Evolutionary conservation across 2,797 vertebrate genomes (phyloP).

Genomic region (Ctenosaura bakeri): DNA sequence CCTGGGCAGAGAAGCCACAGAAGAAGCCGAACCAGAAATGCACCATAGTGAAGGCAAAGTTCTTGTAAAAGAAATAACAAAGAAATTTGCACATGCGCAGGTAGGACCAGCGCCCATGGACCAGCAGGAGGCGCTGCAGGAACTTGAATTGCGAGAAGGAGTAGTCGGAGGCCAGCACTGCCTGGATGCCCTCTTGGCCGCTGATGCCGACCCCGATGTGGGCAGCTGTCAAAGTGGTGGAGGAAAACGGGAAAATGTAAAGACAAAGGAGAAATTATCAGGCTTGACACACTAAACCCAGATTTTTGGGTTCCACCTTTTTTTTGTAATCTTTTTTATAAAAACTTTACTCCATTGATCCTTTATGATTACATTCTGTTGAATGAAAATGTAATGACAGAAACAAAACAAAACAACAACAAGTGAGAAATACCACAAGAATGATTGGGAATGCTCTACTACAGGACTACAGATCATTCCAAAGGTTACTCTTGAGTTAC

Average conservation of each 20-base stretch:
- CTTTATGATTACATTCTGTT: no score
- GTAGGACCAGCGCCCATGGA: constrained; percentile 97
- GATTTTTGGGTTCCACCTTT: not conserved
- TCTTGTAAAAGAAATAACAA: constrained; percentile 99
- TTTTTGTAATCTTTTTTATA: no score
- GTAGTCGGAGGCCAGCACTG: constrained; percentile 92
- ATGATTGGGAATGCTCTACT: no score
- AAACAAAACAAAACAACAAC: no score
- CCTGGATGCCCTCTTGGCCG: constrained; percentile 96
- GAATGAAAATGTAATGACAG: no score
- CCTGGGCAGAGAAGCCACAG: constrained; percentile 97
- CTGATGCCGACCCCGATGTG: constrained; percentile 96
- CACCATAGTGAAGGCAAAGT: constrained; percentile 99
- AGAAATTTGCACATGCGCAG: constrained; percentile 98
- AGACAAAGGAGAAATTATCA: not conserved
- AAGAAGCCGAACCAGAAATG: constrained; percentile 99
- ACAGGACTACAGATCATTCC: no score
- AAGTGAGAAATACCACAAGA: no score
- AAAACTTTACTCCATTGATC: no score
- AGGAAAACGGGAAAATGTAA: not conserved
- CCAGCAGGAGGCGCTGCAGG: constrained; percentile 93
- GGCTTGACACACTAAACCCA: not conserved
- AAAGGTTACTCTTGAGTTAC: no score
- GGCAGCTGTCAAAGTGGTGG: constrained; percentile 81
- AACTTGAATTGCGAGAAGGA: constrained; percentile 97